Percentiles rank a stretch among this genome's conserved stretches.
These are phyloP conservation scores for Zaprionus davidi DNA, from an alignment of 1,140 invertebrate species.

Conservation along the genomic window DNA sequence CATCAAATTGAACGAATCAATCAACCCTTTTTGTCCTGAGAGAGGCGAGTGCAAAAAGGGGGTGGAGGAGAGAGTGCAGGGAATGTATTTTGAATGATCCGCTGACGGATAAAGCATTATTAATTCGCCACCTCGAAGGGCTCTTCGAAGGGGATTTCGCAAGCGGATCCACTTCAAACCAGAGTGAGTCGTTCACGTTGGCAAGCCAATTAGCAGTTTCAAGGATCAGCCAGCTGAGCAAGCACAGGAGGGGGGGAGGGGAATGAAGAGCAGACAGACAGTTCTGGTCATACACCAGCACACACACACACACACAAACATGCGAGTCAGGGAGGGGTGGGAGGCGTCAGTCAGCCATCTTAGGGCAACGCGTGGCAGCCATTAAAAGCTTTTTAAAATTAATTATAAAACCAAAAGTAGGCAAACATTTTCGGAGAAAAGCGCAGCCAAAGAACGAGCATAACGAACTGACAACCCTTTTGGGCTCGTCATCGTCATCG, in stretches of 20 bases:
- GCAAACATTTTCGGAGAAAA: slow-evolving; percentile 61
- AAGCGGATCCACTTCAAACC: neutral
- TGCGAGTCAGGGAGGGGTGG: neutral
- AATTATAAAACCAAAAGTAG: slow-evolving; percentile 80
- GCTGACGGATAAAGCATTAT: slow-evolving; percentile 10
- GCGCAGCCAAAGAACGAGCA: slow-evolving; percentile 35
- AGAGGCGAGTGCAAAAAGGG: neutral
- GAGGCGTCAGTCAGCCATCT: slow-evolving; percentile 22
- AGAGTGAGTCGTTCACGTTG: slow-evolving; percentile 33
- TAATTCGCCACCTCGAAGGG: neutral
- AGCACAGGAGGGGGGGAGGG: neutral
- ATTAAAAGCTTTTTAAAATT: slow-evolving; percentile 82
- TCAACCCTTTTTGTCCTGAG: neutral
- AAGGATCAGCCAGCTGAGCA: slow-evolving; percentile 22
- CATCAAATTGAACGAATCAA: slow-evolving; percentile 2
- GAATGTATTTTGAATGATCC: slow-evolving; percentile 5
- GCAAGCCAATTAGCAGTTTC: slow-evolving; percentile 47
- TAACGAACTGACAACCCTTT: slow-evolving; percentile 71
- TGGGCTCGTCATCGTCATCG: slow-evolving; percentile 23
- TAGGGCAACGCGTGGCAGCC: slow-evolving; percentile 65
- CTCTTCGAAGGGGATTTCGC: slow-evolving; percentile 1
- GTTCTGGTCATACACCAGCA: slow-evolving; percentile 32
- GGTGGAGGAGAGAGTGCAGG: neutral
- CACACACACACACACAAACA: slow-evolving; percentile 1
- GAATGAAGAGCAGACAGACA: slow-evolving; percentile 8